Percentiles rank a stretch among this genome's conserved stretches.
These are phyloP conservation scores for Apteryx mantelli DNA, from an alignment of 2,113 vertebrate genomes.

Conservation along the genomic window DNA sequence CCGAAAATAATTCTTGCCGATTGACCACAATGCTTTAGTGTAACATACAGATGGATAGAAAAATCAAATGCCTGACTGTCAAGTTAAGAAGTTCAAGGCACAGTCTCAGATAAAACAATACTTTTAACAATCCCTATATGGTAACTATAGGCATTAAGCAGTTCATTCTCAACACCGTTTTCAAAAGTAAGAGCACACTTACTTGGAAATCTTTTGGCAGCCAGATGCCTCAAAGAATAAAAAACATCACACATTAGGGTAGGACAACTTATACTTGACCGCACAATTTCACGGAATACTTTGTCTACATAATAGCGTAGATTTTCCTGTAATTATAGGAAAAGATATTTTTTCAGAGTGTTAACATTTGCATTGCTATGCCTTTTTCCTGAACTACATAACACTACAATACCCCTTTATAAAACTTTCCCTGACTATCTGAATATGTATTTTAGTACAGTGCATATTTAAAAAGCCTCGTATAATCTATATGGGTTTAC, in stretches of 20 bases:
- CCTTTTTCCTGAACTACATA: neutral
- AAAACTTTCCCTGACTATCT: neutral
- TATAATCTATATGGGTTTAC: neutral
- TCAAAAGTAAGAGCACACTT: slow-evolving; percentile 62
- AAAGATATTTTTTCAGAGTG: slow-evolving; percentile 22
- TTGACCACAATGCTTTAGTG: neutral
- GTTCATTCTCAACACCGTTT: neutral
- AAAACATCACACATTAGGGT: slow-evolving; percentile 98
- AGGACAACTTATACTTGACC: slow-evolving; percentile 95
- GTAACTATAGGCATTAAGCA: neutral
- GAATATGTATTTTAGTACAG: neutral
- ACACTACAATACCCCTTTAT: neutral
- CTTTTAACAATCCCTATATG: neutral
- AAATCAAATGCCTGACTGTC: neutral
- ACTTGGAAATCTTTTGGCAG: slow-evolving; percentile 93
- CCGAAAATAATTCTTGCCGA: neutral
- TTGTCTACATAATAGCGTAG: slow-evolving; percentile 95
- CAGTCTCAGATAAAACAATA: neutral
- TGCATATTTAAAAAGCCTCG: neutral
- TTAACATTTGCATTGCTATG: neutral
- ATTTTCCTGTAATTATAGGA: slow-evolving; percentile 86
- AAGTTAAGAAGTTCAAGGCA: neutral
- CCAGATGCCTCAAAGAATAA: slow-evolving; percentile 91
- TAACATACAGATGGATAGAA: neutral
- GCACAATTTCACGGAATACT: slow-evolving; percentile 93